Percentiles rank a stretch among this genome's conserved stretches.
Conservation (phyloP, 2,888 invertebrate genomes). For the Nezara viridula region DNA sequence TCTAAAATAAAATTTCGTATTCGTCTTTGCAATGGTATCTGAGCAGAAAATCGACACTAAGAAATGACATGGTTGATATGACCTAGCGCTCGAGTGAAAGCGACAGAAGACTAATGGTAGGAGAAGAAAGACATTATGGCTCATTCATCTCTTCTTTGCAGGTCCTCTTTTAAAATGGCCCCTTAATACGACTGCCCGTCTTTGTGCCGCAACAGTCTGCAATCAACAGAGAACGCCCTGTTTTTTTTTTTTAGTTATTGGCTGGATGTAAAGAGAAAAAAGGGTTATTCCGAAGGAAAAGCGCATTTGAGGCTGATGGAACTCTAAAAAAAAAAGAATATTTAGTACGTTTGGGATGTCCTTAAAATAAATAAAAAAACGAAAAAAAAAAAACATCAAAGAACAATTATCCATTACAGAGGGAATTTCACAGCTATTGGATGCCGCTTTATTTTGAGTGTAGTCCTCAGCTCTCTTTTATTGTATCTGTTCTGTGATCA, state of each 20-base stretch:
- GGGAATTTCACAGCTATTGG: neutral
- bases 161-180: slow-evolving; percentile 7
- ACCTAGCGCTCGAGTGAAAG: neutral
- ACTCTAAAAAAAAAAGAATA: neutral
- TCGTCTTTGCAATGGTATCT: neutral
- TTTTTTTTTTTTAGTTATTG: neutral
- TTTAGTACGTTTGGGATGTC: neutral
- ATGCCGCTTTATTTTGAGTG: neutral
- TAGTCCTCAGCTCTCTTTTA: neutral
- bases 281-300: neutral
- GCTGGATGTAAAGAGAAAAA: neutral
- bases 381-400: neutral
- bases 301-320: neutral
- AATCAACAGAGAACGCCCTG: neutral
- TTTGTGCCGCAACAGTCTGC: slow-evolving; percentile 27
- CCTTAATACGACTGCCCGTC: slow-evolving; percentile 17
- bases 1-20: too few species aligned
- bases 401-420: neutral
- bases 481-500: neutral
- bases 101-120: neutral
- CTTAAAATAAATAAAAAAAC: neutral
- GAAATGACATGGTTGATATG: neutral
- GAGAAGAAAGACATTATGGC: neutral
- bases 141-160: neutral
- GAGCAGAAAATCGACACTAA: neutral